These are phyloP conservation scores for Lapara coniferarum DNA, from an alignment of 2,888 invertebrate genomes.

Conservation along the genomic window DNA sequence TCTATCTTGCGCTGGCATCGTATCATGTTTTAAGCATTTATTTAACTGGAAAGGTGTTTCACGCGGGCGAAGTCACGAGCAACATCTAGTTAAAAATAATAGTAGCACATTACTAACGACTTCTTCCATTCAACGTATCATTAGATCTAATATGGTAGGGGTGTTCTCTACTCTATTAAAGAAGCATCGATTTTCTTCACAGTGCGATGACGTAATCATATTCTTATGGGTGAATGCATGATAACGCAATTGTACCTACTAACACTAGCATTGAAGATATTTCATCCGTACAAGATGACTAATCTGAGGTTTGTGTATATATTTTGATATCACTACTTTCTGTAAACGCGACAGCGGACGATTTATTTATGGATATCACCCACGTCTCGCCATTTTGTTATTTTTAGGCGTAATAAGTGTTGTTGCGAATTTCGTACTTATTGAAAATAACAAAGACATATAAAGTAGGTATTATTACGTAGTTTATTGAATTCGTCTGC, in stretches of 20 bases:
- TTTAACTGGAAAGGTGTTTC: too few relatives aligned
- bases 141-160: too few relatives aligned
- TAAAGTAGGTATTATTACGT: too few relatives aligned
- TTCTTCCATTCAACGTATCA: too few relatives aligned
- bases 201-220: not conserved
- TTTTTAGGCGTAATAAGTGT: conserved; percentile 12
- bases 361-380: conserved; percentile 23
- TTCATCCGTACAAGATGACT: not conserved
- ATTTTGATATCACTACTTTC: conserved; percentile 1
- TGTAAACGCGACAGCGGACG: conserved; percentile 8
- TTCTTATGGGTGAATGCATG: not conserved
- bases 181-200: not conserved
- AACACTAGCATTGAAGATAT: too few relatives aligned
- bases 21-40: too few relatives aligned
- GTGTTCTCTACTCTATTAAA: not conserved
- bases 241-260: not conserved
- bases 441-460: not conserved
- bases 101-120: too few relatives aligned
- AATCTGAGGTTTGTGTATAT: not conserved
- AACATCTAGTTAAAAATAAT: too few relatives aligned
- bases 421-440: not conserved
- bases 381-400: conserved; percentile 19
- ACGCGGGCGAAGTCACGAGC: too few relatives aligned
- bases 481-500: not conserved
- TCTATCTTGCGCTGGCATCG: too few relatives aligned